Conservation (phyloP, 1,140 invertebrate genomes). For the Copidosoma floridanum region DNA sequence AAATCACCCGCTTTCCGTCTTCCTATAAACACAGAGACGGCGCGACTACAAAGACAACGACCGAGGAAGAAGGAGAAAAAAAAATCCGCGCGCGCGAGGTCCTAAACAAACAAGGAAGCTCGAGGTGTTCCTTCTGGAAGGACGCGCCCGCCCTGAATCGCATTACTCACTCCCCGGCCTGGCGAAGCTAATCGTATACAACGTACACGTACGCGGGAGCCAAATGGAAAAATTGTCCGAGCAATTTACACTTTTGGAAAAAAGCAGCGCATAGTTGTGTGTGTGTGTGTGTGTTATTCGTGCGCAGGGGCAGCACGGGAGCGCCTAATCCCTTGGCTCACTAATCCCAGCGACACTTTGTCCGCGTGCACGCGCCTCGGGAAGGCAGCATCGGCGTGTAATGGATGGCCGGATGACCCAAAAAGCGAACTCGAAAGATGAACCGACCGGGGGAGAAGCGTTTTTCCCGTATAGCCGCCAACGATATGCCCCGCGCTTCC, state of each 20-base stretch:
- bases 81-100: conserved; percentile 1
- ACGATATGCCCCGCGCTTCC: conserved; percentile 8
- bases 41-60: too few species aligned
- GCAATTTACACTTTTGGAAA: conserved; percentile 52
- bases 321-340: too few species aligned
- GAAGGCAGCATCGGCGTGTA: conserved; percentile 14
- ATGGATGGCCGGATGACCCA: conserved; percentile 29
- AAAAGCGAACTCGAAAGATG: conserved; percentile 28
- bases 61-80: not conserved
- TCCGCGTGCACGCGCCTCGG: conserved; percentile 14
- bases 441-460: conserved; percentile 10
- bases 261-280: conserved; percentile 19
- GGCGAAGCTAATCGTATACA: too few species aligned
- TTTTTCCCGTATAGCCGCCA: conserved; percentile 1
- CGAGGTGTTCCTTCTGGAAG: not conserved
- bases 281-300: too few species aligned
- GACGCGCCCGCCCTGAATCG: conserved; percentile 6
- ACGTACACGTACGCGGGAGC: too few species aligned
- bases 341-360: too few species aligned
- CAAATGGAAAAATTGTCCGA: conserved; percentile 53
- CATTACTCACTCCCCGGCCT: conserved; percentile 35
- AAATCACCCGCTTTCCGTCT: too few species aligned
- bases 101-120: conserved; percentile 14
- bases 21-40: too few species aligned
- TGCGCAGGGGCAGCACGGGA: conserved; percentile 16